These are phyloP conservation scores for Athripsodes cinereus DNA, from an alignment of 2,888 invertebrate species.

Conservation along the genomic window DNA sequence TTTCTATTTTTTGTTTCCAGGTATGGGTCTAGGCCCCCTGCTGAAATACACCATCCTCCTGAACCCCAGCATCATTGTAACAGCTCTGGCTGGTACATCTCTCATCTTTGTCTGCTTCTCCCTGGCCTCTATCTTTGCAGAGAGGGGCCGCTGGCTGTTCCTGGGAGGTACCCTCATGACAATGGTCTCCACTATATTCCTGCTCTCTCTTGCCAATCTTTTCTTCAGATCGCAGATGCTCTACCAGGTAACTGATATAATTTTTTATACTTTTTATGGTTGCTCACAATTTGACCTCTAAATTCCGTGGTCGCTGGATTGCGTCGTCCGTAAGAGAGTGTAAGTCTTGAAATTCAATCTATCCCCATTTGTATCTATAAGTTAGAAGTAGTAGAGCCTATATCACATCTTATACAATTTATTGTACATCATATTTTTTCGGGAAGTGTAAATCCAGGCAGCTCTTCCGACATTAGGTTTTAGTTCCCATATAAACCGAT, in stretches of 20 bases:
- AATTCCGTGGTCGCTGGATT: too few species aligned
- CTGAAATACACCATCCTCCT: conserved; percentile 71
- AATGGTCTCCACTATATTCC: conserved; percentile 68
- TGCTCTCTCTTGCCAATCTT: conserved; percentile 75
- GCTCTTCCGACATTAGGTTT: too few species aligned
- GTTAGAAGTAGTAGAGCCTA: too few species aligned
- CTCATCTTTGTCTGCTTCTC: conserved; percentile 91
- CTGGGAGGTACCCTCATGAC: conserved; percentile 86
- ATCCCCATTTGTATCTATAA: too few species aligned
- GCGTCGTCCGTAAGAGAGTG: too few species aligned
- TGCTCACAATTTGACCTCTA: too few species aligned
- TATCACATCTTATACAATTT: too few species aligned
- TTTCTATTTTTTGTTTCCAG: conserved; percentile 41
- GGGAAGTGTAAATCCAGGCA: too few species aligned
- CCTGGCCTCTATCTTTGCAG: conserved; percentile 78
- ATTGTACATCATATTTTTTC: too few species aligned
- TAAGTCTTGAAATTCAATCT: too few species aligned
- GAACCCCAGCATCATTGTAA: conserved; percentile 83
- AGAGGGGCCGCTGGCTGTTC: conserved; percentile 83
- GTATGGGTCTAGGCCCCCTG: conserved; percentile 84
- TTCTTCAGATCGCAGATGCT: conserved; percentile 79
- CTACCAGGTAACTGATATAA: conserved; percentile 70
- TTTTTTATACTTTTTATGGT: too few species aligned
- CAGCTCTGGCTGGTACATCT: conserved; percentile 79
- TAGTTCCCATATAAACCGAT: too few species aligned